These are phyloP conservation scores for Ammospiza maritima DNA, from an alignment of 2,797 vertebrate species.

Conservation along the genomic window DNA sequence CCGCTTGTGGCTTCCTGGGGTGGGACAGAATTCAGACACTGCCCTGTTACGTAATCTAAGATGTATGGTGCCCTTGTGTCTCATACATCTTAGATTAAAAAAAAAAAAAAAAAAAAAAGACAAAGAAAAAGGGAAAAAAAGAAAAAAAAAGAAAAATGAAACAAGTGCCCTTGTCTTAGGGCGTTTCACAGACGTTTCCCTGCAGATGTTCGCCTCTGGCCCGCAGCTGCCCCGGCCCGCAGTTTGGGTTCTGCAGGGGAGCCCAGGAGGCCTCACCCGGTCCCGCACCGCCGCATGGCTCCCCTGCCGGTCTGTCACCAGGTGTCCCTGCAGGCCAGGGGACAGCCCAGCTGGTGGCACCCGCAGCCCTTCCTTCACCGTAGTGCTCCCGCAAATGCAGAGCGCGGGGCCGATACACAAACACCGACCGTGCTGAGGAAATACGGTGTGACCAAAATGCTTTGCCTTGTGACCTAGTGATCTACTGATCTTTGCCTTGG, in stretches of 20 bases:
- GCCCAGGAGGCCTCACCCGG: no score
- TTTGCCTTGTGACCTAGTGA: not conserved
- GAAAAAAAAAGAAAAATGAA: no score
- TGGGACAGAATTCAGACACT: not conserved
- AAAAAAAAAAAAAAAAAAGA: not conserved
- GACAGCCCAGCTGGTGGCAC: not conserved
- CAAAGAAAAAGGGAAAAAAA: not conserved
- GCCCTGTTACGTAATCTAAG: not conserved
- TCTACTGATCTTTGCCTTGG: not conserved
- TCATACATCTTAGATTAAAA: not conserved
- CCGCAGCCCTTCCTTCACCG: not conserved
- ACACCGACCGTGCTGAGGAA: accelerated
- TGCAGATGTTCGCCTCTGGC: accelerated
- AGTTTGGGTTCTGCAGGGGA: not conserved
- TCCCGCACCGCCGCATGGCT: not conserved
- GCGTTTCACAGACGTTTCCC: no score
- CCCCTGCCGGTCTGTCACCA: not conserved
- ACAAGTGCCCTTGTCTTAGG: no score
- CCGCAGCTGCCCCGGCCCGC: not conserved
- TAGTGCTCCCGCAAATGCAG: accelerated
- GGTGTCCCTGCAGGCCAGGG: not conserved
- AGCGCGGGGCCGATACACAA: accelerated
- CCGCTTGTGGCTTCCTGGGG: not conserved
- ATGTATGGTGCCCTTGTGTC: not conserved
- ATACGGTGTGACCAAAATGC: accelerated